phyloP scores from a whole-genome alignment of 2,113 vertebrate genomes.

The Ceyx cyanopectus region DNA sequence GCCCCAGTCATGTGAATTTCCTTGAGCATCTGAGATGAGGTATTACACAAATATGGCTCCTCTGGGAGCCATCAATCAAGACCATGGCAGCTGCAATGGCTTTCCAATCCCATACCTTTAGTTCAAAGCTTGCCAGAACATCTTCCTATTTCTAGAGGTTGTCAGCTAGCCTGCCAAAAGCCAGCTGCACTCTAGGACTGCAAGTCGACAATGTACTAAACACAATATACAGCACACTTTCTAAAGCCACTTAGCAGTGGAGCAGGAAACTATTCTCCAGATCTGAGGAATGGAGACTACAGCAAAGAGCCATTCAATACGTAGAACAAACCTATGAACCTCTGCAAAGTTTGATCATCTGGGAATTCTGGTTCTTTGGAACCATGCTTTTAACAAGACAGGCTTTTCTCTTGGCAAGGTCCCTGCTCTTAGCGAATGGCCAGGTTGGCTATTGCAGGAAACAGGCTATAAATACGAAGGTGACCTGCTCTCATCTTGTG shows the following conservation, averaged over 20 bases:
- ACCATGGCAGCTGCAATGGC: constrained; percentile 23
- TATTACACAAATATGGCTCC: constrained; percentile 43
- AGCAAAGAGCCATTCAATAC: neutral
- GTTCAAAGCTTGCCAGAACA: constrained; percentile 67
- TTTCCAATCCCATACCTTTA: constrained; percentile 47
- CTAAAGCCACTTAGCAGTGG: neutral
- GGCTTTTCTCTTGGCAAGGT: constrained; percentile 5
- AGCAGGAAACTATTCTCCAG: neutral
- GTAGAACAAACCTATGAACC: neutral
- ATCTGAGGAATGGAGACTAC: neutral
- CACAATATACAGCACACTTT: neutral
- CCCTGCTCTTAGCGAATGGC: neutral
- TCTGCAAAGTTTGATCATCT: neutral
- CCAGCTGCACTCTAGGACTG: constrained; percentile 21
- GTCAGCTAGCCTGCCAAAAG: constrained; percentile 49
- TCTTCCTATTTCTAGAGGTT: constrained; percentile 49
- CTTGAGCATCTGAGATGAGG: constrained; percentile 45
- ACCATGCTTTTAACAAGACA: neutral
- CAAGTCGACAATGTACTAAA: neutral
- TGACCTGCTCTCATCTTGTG: neutral
- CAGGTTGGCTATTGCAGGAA: neutral
- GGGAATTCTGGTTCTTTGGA: constrained; percentile 13
- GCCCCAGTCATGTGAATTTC: neutral
- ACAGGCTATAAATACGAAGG: neutral
- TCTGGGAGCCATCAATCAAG: constrained; percentile 40